These are phyloP conservation scores for Cantharis lateralis DNA, from an alignment of 2,888 invertebrate species.

Conservation along the genomic window DNA sequence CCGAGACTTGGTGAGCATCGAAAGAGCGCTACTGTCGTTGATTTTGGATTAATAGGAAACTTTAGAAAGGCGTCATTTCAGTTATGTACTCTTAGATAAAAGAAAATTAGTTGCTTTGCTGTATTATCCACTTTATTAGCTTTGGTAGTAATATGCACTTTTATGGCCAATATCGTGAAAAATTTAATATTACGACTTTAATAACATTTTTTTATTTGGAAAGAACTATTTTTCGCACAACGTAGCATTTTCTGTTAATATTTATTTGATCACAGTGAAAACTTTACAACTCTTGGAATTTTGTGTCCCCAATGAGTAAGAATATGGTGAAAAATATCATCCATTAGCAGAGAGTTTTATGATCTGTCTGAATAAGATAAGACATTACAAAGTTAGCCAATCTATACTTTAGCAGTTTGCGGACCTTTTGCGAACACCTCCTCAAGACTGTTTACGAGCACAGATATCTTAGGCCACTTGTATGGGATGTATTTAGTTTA, in stretches of 20 bases:
- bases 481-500: conserved; percentile 37
- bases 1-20: conserved; percentile 8
- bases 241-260: conserved; percentile 7
- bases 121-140: conserved; percentile 23
- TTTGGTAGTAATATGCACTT: conserved; percentile 16
- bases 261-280: conserved; percentile 25
- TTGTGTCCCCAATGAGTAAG: conserved; percentile 38
- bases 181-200: conserved; percentile 13
- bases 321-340: conserved; percentile 46
- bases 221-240: not conserved
- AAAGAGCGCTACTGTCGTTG: conserved; percentile 11
- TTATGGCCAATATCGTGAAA: conserved; percentile 12
- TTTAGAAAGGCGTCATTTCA: conserved; percentile 24
- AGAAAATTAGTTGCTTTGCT: conserved; percentile 25
- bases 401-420: conserved; percentile 52
- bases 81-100: conserved; percentile 16
- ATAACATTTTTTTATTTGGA: not conserved
- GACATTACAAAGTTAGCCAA: conserved; percentile 55
- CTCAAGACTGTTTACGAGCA: conserved; percentile 43
- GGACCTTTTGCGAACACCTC: conserved; percentile 37
- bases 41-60: conserved; percentile 29
- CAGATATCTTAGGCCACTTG: conserved; percentile 37
- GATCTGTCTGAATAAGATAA: conserved; percentile 51
- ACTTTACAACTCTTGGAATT: conserved; percentile 26
- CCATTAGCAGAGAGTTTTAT: conserved; percentile 53